Conservation (phyloP, 2,113 vertebrate genomes). For the Barbus barbus region DNA sequence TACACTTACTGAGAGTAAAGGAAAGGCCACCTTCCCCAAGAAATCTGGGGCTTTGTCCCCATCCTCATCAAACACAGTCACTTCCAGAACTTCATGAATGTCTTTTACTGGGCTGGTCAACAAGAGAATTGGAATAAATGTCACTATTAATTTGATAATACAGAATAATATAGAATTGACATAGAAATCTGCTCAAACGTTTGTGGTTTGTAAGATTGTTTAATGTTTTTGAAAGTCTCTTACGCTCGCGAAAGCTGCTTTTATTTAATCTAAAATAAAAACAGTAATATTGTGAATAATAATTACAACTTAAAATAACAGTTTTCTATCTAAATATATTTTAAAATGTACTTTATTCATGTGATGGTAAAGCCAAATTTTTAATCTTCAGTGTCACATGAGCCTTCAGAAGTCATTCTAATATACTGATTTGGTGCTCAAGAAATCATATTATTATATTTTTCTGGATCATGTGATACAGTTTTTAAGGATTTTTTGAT, state of each 20-base stretch:
- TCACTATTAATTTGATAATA: not conserved
- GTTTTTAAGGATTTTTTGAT: too few relatives aligned
- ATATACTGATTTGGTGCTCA: not conserved
- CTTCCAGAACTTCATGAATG: constrained; percentile 90
- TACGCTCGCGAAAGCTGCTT: not conserved
- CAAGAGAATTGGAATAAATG: constrained; percentile 15
- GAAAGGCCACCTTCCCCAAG: constrained; percentile 93
- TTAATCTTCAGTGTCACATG: not conserved
- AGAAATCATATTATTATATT: not conserved
- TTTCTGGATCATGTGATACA: too few relatives aligned
- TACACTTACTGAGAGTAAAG: constrained; percentile 87
- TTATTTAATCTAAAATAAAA: too few relatives aligned
- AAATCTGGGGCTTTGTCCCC: constrained; percentile 98
- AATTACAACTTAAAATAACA: too few relatives aligned
- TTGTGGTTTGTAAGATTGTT: not conserved
- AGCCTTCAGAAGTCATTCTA: not conserved
- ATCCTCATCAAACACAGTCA: constrained; percentile 96
- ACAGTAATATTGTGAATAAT: too few relatives aligned
- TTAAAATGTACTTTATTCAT: not conserved
- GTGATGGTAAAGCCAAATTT: not conserved
- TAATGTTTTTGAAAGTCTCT: not conserved
- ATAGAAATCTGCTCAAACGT: not conserved
- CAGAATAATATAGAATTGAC: too few relatives aligned
- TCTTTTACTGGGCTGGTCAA: constrained; percentile 89
- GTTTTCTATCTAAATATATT: not conserved